Evolutionary conservation across 2,113 vertebrate species (phyloP), one percentile per base, ranked within the genome.

Genomic region (Hydropotes inermis): DNA sequence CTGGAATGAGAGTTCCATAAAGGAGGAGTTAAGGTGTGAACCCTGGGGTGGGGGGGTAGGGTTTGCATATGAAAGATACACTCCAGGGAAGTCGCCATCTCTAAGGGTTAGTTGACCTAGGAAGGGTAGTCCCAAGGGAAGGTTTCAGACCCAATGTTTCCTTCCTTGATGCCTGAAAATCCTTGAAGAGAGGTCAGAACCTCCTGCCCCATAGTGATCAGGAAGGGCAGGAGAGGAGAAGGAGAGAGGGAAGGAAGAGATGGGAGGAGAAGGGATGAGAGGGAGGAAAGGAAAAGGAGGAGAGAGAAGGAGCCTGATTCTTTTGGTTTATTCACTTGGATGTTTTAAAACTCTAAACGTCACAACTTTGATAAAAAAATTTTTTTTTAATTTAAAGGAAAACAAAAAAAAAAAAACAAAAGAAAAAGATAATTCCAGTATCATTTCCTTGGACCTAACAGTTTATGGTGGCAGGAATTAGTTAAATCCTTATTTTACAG

Each of bases 231-330:
- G 28, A 67, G 60, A 78, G 25, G 13, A 45, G 43, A 28, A 16
- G 15, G 8, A 9, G 19, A 28, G 17, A 13, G 5, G 28, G 23
- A 36, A 55, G 36, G 10, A 16, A 25, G 33, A 27, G 12, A n/a
- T 21, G 36, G 1, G 28, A 47, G 12, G 1, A 45, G 12, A 60
- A 2, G 5, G 2, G n/a, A 14, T 3, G 25, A 36, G 14, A 43
- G 55, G 9, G 33, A 5, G 33, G 13, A 60, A 19, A 14, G 16
- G 23, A 30, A 17, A 76, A 27, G 36, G 70, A 74, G 21, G 21
- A 4, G 25, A 55, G 57, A 27, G 30, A 9, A n/a, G 16, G 33
- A 67, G 36, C 36, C 33, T n/a, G 17, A 12, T 17, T 57, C 10
- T 74, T 57, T 87, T 67, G 27, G 39, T 81, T 87, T 58, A 50